A percentile compares a stretch with the other conserved stretches of the same genome.
phyloP scores from a whole-genome alignment of 2,797 vertebrate species.

The Xenops minutus region DNA sequence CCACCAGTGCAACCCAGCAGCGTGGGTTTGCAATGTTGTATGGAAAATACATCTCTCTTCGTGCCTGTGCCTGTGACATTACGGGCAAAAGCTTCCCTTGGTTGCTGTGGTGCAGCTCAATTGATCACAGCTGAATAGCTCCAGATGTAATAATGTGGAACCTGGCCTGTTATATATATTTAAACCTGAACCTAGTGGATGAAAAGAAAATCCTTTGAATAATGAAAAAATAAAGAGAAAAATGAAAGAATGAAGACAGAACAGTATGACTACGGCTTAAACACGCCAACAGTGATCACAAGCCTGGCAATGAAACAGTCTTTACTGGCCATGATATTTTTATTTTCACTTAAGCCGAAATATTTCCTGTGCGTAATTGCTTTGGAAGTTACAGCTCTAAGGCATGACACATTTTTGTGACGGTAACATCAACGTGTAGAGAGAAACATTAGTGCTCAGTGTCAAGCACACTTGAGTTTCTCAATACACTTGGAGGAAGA shows the following conservation, averaged over 20 bases:
- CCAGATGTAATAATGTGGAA: slow-evolving; percentile 14
- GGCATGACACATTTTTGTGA: slow-evolving; percentile 70
- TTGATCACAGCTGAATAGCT: neutral
- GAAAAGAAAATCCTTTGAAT: neutral
- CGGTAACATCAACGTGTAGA: slow-evolving; percentile 42
- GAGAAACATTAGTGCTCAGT: slow-evolving; percentile 64
- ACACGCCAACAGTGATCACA: neutral
- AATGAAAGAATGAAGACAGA: neutral
- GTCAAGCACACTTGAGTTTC: slow-evolving; percentile 76
- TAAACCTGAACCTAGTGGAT: slow-evolving; percentile 1
- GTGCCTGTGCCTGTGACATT: neutral
- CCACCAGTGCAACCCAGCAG: neutral
- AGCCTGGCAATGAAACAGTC: slow-evolving; percentile 46
- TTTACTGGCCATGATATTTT: slow-evolving; percentile 63
- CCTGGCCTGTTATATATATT: neutral
- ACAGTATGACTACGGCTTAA: neutral
- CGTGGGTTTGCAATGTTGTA: neutral
- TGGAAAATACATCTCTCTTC: neutral
- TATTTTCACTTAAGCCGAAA: slow-evolving; percentile 53
- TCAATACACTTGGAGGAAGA: slow-evolving; percentile 60
- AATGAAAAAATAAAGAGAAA: slow-evolving; percentile 1
- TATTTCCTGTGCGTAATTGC: slow-evolving; percentile 72
- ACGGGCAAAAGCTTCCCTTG: neutral
- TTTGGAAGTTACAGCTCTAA: slow-evolving; percentile 70
- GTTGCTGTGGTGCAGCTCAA: neutral